Conservation (phyloP, 2,797 vertebrate genomes). For the Falco concolor region DNA sequence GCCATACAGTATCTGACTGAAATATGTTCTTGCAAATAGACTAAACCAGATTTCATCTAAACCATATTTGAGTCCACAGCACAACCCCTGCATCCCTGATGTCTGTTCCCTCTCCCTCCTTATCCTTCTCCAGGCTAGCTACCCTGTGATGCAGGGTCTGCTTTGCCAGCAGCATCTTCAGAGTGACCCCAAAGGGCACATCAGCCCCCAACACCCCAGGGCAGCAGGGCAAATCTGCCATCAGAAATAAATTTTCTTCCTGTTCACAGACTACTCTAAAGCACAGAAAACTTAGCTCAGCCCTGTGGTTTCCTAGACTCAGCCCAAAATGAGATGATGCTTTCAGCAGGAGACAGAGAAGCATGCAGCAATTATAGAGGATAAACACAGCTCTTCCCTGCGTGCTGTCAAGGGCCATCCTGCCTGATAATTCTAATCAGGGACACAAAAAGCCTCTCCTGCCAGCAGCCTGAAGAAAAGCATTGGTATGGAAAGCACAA, state of each 20-base stretch:
- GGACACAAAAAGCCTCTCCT: neutral
- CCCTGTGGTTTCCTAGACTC: neutral
- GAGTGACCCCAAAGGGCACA: neutral
- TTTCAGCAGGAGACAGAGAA: neutral
- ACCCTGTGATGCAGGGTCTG: rapidly evolving
- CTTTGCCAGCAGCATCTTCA: neutral
- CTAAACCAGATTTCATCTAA: neutral
- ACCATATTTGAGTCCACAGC: neutral
- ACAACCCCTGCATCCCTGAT: neutral
- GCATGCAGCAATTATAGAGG: neutral
- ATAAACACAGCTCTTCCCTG: neutral
- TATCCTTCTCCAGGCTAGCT: neutral
- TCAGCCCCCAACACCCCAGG: neutral
- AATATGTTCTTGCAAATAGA: neutral
- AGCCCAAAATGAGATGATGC: neutral
- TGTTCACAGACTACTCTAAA: neutral
- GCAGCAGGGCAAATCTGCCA: neutral
- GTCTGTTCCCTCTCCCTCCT: neutral
- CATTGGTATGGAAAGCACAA: neutral
- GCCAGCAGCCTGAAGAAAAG: neutral
- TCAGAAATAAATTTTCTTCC: neutral
- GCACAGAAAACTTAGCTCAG: neutral
- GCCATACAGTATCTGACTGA: neutral
- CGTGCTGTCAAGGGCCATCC: neutral
- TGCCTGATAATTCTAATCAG: neutral